Evolutionary conservation across 2,888 invertebrate species (phyloP).

Genomic region (Eulithis prunata): DNA sequence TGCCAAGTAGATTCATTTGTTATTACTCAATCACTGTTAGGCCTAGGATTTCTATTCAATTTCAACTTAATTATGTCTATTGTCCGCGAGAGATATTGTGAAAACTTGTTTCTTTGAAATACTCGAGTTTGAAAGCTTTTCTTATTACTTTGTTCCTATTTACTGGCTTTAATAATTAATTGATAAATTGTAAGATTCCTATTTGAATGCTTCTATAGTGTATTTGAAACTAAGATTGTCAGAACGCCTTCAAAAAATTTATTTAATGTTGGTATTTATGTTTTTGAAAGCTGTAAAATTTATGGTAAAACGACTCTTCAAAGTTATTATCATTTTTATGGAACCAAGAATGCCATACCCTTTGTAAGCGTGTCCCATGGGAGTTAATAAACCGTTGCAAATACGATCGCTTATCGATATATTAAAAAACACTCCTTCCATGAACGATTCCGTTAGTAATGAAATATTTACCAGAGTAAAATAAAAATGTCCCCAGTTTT

Average conservation of each 20-base stretch:
- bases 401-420: constrained; percentile 32
- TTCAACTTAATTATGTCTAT: constrained; percentile 19
- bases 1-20: not conserved
- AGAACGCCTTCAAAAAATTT: no score
- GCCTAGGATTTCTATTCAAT: constrained; percentile 19
- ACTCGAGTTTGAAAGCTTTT: constrained; percentile 21
- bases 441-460: not conserved
- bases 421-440: constrained; percentile 19
- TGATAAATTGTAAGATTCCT: no score
- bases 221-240: no score
- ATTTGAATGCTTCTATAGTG: no score
- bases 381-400: constrained; percentile 36
- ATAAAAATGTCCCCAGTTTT: not conserved
- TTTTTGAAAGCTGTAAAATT: not conserved
- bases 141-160: not conserved
- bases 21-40: constrained; percentile 16
- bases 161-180: not conserved
- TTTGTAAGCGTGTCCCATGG: constrained; percentile 45
- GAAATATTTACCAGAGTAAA: constrained; percentile 1
- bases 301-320: not conserved
- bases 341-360: constrained; percentile 50
- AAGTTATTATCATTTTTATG: constrained; percentile 47
- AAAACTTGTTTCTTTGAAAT: constrained; percentile 19
- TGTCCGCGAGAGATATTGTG: constrained; percentile 16
- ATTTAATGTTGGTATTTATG: not conserved